Conservation (phyloP, 2,797 vertebrate genomes). For the Zalophus californianus region DNA sequence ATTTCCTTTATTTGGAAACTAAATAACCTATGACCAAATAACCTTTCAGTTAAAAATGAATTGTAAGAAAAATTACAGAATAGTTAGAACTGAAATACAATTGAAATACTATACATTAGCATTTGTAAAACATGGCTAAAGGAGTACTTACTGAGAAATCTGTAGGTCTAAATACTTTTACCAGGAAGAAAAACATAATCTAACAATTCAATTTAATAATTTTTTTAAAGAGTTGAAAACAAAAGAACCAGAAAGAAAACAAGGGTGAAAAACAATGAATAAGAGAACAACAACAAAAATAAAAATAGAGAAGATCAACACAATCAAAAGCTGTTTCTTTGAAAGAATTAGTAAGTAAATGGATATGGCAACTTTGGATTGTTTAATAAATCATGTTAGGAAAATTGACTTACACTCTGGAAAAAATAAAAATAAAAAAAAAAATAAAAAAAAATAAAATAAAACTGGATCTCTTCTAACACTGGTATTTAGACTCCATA, state of each 20-base stretch:
- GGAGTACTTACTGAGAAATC: neutral
- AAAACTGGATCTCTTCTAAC: neutral
- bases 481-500: neutral
- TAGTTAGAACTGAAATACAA: neutral
- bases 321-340: neutral
- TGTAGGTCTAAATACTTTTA: neutral
- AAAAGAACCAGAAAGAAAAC: neutral
- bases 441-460: neutral
- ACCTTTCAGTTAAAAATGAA: neutral
- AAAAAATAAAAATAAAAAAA: neutral
- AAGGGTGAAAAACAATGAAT: neutral
- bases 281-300: neutral
- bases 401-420: neutral
- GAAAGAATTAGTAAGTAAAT: conserved; percentile 20
- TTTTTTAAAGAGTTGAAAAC: neutral
- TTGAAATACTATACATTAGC: neutral
- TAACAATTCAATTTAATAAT: neutral
- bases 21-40: neutral
- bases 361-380: neutral
- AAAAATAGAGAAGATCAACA: neutral
- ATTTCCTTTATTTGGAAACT: conserved; percentile 15
- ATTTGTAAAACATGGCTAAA: neutral
- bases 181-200: neutral
- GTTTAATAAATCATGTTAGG: conserved; percentile 28
- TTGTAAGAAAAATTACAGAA: conserved; percentile 14